Base-by-base conservation (phyloP, 2,113 vertebrate genomes). In the Panthera uncia region DNA sequence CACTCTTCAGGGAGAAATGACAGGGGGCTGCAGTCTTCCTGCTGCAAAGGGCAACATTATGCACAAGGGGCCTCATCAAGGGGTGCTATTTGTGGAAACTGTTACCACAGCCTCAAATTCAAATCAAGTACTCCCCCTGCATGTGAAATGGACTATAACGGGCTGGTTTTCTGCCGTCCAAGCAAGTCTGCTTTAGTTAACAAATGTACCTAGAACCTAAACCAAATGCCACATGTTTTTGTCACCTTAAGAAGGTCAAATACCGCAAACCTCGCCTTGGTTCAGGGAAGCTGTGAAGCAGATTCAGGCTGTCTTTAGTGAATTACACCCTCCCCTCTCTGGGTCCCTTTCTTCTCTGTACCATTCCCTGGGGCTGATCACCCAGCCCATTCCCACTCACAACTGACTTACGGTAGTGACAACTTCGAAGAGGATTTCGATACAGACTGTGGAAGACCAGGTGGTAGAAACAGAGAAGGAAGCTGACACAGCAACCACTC, bases 91-190 rank as follows among this genome's bases (percentile, higher is more conserved):
- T 57, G 41, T 48, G 33, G 48, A 84, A 13, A 68, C 63, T 78
- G 69, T 41, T 78, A 95, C 8, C 57, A 94, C 15, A 33, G 38
- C 68, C n/a, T 93, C 6, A 21, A 65, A 94, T 41, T 91, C 95
- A 96, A 97, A 89, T 68, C 96, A 92, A 92, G 89, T 9, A 79
- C 41, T 27, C 50, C 78, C 78, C 57, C 14, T 12, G 23, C 11
- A 80, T 38, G 55, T 73, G 55, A 91, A 74, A 89, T 33, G 55
- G 83, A 89, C 63, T n/a, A 92, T 16, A 83, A 61, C 57, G 19
- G 14, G 8, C 25, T 69, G 19, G 1, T 57, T n/a, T 63, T 95
- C n/a, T 52, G 68, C 41, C 41, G 36, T 55, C 57, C n/a, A 61
- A 80, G 66, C 82, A 92, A 84, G 29, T 36, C 21, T 7, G 36